phyloP scores from a whole-genome alignment of 1,140 invertebrate genomes.

The Anoplolepis gracilipes region DNA sequence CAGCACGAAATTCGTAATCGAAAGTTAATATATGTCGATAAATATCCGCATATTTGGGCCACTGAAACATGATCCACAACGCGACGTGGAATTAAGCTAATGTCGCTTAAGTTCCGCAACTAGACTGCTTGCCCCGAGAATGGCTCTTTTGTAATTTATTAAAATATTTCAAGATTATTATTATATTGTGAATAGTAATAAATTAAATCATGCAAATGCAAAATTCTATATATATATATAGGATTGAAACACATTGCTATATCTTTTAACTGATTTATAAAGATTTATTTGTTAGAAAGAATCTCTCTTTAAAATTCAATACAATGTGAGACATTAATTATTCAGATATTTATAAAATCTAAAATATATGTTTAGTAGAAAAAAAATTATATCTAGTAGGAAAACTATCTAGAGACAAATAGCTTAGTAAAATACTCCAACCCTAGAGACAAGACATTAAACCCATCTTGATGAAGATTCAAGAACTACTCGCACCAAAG shows the following conservation, averaged over 20 bases:
- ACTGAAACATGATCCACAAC: slow-evolving; percentile 80
- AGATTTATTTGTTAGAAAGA: not conserved
- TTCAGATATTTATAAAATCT: not conserved
- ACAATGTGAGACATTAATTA: not conserved
- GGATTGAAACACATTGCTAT: not conserved
- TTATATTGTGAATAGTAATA: slow-evolving; percentile 11
- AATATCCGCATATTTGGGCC: slow-evolving; percentile 77
- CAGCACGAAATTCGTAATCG: slow-evolving; percentile 16
- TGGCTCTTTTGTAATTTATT: slow-evolving; percentile 39
- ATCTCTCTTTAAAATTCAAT: not conserved
- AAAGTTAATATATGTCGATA: slow-evolving; percentile 70
- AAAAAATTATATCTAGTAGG: not conserved
- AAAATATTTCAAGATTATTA: not conserved
- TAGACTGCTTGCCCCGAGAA: slow-evolving; percentile 59
- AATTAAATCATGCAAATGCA: not conserved
- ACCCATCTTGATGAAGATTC: slow-evolving; percentile 73
- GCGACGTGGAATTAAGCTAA: slow-evolving; percentile 83
- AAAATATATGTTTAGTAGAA: too few species aligned
- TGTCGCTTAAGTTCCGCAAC: slow-evolving; percentile 73
- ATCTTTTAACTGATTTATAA: not conserved
- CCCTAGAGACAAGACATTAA: slow-evolving; percentile 46
- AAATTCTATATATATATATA: not conserved
- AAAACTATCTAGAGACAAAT: slow-evolving; percentile 11
- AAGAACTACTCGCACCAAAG: slow-evolving; percentile 74
- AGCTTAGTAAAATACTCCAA: not conserved